Evolutionary conservation across 2,888 invertebrate genomes (phyloP), one percentile per base, ranked within the genome.

Genomic region (Oligia strigilis): DNA sequence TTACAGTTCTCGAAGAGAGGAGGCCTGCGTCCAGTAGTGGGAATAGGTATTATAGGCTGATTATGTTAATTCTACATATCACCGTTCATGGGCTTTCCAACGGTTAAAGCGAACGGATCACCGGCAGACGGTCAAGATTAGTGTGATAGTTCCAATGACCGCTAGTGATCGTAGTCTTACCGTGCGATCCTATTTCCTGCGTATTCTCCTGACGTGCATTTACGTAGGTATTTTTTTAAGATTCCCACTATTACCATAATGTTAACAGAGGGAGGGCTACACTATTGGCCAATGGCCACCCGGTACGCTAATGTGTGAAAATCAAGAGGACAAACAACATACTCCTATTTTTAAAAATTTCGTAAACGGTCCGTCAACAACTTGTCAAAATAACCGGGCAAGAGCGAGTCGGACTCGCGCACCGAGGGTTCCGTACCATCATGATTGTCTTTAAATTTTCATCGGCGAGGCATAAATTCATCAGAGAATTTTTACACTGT

Each of bases 301-400:
- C 13, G 5, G 2, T 1, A 29, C 36, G 19, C 5, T 11, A 52
- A n/a, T 36, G n/a, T n/a, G 19, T 13, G 17, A 69, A 78, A 55
- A 55, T 13, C 9, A 58, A n/a, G 40, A 40, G 17, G 13, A 9
- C 14, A 52, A 64, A 78, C 62, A 74, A 17, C 2, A 11, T 17
- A 17, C 2, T n/a, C 2, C 40, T 74, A 84, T 58, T 70, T 85
- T n/a, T 14, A 72, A 80, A 71, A 60, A 17, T 19, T 49, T 71
- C 62, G n/a, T 77, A 74, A 83, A 72, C 72, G 72, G 14, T 52
- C 73, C 13, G 67, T 84, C 86, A 74, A 36, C 72, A n/a, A 19
- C 55, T 36, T 64, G 58, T 29, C 52, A 60, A 71, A 70, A 83
- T 65, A 70, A 29, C 29, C 29, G 29, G 29, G 29, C 29, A 29